A percentile compares a stretch with the other conserved stretches of the same genome.
These are phyloP conservation scores for Linnaemya vulpina DNA, from an alignment of 2,888 invertebrate species.

Conservation along the genomic window DNA sequence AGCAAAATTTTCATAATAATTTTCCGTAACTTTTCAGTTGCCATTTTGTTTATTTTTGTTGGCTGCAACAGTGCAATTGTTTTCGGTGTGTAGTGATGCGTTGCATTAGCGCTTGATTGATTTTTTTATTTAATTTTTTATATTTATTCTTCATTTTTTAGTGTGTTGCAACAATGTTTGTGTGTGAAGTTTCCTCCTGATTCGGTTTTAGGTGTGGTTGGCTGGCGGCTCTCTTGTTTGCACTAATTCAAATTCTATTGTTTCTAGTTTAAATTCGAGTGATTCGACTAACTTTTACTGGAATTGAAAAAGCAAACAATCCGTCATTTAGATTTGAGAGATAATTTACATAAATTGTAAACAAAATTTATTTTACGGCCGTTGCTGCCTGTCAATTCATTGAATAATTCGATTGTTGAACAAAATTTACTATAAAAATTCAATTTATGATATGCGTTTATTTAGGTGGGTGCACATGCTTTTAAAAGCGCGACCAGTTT, in stretches of 20 bases:
- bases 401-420: constrained; percentile 14
- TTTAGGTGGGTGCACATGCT: neutral
- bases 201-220: constrained; percentile 54
- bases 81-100: constrained; percentile 70
- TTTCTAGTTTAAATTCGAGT: constrained; percentile 38
- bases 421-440: neutral
- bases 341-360: constrained; percentile 30
- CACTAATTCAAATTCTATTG: constrained; percentile 44
- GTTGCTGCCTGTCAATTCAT: neutral
- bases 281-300: constrained; percentile 49
- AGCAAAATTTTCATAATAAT: constrained; percentile 34
- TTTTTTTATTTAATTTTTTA: constrained; percentile 64
- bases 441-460: neutral
- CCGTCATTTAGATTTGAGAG: constrained; percentile 34
- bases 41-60: constrained; percentile 60
- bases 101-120: constrained; percentile 73
- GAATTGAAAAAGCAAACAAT: constrained; percentile 12
- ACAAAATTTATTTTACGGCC: constrained; percentile 35
- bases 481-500: too few species aligned
- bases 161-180: constrained; percentile 38
- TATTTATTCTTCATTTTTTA: too few species aligned
- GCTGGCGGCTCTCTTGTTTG: neutral
- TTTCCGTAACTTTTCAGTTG: constrained; percentile 44
- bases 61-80: constrained; percentile 42
- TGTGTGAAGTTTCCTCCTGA: constrained; percentile 10